These are phyloP conservation scores for Pterobdella sp. DNA, from an alignment of 2,888 invertebrate species.

Conservation along the genomic window DNA sequence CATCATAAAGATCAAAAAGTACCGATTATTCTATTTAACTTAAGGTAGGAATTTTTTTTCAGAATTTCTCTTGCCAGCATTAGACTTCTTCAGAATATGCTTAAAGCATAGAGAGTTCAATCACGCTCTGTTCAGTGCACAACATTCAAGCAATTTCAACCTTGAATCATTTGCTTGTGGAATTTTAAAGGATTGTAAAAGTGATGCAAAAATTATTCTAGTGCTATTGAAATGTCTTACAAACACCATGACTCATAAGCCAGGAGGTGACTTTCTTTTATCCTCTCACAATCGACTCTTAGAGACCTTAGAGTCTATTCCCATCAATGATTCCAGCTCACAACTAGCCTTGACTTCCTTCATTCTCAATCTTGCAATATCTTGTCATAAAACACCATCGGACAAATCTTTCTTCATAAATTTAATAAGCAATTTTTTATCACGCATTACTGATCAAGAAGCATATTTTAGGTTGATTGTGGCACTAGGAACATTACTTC, in stretches of 20 bases:
- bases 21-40: too few relatives aligned
- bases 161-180: slow-evolving; percentile 46
- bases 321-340: slow-evolving; percentile 47
- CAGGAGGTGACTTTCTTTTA: slow-evolving; percentile 42
- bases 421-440: slow-evolving; percentile 41
- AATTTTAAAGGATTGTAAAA: slow-evolving; percentile 44
- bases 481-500: slow-evolving; percentile 65
- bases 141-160: slow-evolving; percentile 48
- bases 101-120: slow-evolving; percentile 65
- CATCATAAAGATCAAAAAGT: too few relatives aligned
- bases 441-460: slow-evolving; percentile 62
- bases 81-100: slow-evolving; percentile 77
- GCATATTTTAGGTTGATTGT: slow-evolving; percentile 70
- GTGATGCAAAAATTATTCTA: slow-evolving; percentile 51
- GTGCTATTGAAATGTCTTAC: slow-evolving; percentile 58
- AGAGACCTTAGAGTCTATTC: slow-evolving; percentile 36
- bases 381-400: slow-evolving; percentile 40
- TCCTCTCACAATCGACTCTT: slow-evolving; percentile 42
- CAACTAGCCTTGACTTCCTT: slow-evolving; percentile 69
- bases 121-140: slow-evolving; percentile 53
- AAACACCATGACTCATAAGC: slow-evolving; percentile 69
- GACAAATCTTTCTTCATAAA: slow-evolving; percentile 42
- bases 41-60: too few relatives aligned
- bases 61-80: slow-evolving; percentile 75
- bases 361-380: slow-evolving; percentile 64